A percentile compares a stretch with the other conserved stretches of the same genome.
Conservation (phyloP, 2,797 vertebrate species). For the Crossoptilon crossoptilon region DNA sequence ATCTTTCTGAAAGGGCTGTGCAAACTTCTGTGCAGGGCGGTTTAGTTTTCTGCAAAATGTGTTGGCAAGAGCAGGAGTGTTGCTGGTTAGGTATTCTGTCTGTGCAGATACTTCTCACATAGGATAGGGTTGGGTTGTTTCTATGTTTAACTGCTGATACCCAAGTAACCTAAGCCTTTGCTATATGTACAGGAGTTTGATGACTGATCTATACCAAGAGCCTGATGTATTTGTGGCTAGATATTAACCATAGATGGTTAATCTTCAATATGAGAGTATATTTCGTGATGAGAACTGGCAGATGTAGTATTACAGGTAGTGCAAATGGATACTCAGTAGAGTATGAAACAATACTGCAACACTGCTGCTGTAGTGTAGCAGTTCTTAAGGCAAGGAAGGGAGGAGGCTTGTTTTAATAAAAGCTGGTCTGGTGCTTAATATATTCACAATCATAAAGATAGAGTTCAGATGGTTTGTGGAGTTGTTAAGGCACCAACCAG, state of each 20-base stretch:
- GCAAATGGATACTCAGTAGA: accelerated
- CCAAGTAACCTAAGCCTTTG: not conserved
- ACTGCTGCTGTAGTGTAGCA: not conserved
- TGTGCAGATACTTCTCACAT: not conserved
- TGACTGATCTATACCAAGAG: not conserved
- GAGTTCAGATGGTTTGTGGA: not conserved
- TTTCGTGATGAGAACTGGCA: not conserved
- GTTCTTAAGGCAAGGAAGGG: not conserved
- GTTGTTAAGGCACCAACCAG: not conserved
- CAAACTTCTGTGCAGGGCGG: not conserved
- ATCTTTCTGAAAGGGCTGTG: not conserved
- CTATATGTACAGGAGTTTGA: not conserved
- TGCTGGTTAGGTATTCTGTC: accelerated
- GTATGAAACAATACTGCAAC: not conserved
- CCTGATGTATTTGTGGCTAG: not conserved
- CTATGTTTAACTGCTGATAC: not conserved
- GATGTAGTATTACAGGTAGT: not conserved
- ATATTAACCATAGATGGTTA: not conserved
- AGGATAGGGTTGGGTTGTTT: not conserved
- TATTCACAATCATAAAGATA: not conserved
- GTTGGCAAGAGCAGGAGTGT: not conserved
- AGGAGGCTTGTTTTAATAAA: not conserved
- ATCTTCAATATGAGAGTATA: not conserved
- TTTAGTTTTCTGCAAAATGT: not conserved
- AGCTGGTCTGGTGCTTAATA: not conserved